A percentile compares a stretch with the other conserved stretches of the same genome.
phyloP scores from a whole-genome alignment of 2,797 vertebrate species.

The Malurus leucopterus region DNA sequence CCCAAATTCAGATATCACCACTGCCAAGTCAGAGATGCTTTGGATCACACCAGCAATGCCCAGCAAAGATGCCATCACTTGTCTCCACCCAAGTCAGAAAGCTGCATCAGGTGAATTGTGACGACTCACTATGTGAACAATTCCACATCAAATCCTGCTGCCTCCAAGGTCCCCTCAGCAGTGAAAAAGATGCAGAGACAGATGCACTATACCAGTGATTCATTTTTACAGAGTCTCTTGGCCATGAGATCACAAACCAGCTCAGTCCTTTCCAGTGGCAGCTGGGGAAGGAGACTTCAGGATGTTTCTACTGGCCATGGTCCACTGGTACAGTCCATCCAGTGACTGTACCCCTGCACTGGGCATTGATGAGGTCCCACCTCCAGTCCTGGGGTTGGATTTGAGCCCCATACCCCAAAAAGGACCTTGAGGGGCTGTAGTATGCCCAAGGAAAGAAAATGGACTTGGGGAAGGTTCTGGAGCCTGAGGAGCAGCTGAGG shows the following conservation, averaged over 20 bases:
- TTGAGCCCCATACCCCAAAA: neutral
- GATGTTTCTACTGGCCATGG: neutral
- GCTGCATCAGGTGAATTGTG: neutral
- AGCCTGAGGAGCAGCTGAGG: neutral
- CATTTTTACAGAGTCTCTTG: neutral
- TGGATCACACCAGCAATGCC: neutral
- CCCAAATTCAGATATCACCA: neutral
- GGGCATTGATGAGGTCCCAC: neutral
- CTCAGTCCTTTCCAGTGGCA: neutral
- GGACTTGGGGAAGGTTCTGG: neutral
- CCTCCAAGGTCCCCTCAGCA: neutral
- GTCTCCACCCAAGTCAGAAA: neutral
- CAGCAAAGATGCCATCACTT: neutral
- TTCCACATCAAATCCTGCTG: neutral
- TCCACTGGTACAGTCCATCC: neutral
- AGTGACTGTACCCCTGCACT: neutral
- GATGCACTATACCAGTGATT: neutral
- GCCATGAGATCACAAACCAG: neutral
- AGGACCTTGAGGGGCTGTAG: neutral
- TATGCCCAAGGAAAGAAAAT: neutral
- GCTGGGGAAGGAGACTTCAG: neutral
- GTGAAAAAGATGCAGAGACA: neutral
- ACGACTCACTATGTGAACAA: neutral
- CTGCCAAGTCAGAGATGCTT: neutral
- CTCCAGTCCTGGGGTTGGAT: neutral